Conservation (phyloP, 2,888 invertebrate species). For the Drosophila kokeensis region DNA sequence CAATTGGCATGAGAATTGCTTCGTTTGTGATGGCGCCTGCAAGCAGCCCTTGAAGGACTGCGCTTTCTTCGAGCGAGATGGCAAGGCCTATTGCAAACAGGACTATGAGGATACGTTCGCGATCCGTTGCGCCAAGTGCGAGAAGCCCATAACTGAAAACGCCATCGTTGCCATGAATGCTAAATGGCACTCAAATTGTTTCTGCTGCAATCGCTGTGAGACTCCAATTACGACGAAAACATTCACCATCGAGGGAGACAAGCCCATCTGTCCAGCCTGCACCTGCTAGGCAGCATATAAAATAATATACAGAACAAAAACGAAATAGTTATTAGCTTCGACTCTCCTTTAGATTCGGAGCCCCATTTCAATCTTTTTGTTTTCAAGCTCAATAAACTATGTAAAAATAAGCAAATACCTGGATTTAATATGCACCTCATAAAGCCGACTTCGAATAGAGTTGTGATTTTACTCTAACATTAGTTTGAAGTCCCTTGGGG, state of each 20-base stretch:
- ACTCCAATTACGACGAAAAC: conserved; percentile 90
- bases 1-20: conserved; percentile 96
- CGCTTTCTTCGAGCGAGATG: conserved; percentile 94
- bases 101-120: conserved; percentile 95
- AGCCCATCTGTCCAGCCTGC: conserved; percentile 90
- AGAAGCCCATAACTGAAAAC: conserved; percentile 91
- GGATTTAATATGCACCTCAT: background rate
- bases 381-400: conserved; percentile 32
- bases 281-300: conserved; percentile 26
- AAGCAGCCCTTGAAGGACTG: conserved; percentile 92
- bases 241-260: conserved; percentile 91
- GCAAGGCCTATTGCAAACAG: conserved; percentile 92
- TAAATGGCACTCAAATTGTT: conserved; percentile 98
- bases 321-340: background rate
- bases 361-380: too few relatives aligned
- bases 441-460: too few relatives aligned
- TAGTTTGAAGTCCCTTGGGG: background rate
- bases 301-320: background rate
- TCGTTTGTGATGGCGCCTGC: conserved; percentile 92
- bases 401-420: background rate
- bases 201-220: conserved; percentile 95
- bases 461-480: background rate
- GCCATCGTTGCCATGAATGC: conserved; percentile 94
- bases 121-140: conserved; percentile 93
- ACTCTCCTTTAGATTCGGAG: background rate